Base-by-base conservation (phyloP, 2,797 vertebrate genomes). In the Eupleurogrammus muticus region DNA sequence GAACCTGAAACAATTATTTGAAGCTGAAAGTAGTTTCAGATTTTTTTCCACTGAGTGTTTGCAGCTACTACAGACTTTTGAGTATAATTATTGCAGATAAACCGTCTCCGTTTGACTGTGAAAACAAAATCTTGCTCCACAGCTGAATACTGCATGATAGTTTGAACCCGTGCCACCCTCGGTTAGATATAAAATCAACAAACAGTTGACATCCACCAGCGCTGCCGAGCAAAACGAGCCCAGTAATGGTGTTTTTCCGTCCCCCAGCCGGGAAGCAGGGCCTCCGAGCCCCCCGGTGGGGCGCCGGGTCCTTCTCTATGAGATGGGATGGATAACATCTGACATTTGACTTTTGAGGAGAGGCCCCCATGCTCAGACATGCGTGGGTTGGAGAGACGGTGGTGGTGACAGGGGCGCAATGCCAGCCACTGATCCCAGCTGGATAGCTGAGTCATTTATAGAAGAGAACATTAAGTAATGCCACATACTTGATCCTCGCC, bases 261-360 rank as follows among this genome's bases (percentile, higher is more conserved):
- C 82, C 11, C 11, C 68, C 69, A 5, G 20, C 57, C 6, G 51
- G 74, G 79, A 79, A 70, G 74, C 72, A 47, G 70, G 82, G 81
- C 84, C 83, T 70, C 78, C n/a, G 32, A 63, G 72, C 83, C 79
- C 82, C 80, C 51, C 9, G 6, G 6, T 8, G 35, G 35, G 10
- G 35, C 9, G 13, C 73, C 17, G 71, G 84, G 80, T 72, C 79
- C 77, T 81, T 87, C 87, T 85, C 69, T 65, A 53, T 32, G 66
- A 80, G 74, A 57, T 47, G 71, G 83, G 87, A 90, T 81, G 70
- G 83, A 93, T 91, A 84, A 87, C 90, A 87, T 92, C 87, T 92
- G 92, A 92, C 91, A 92, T 93, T 93, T 93, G 91, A 94, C 92
- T 92, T 92, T 92, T 92, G 87, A 89, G 85, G 76, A 75, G 83